phyloP scores from a whole-genome alignment of 2,888 invertebrate species.

The Antheraea yamamai region DNA sequence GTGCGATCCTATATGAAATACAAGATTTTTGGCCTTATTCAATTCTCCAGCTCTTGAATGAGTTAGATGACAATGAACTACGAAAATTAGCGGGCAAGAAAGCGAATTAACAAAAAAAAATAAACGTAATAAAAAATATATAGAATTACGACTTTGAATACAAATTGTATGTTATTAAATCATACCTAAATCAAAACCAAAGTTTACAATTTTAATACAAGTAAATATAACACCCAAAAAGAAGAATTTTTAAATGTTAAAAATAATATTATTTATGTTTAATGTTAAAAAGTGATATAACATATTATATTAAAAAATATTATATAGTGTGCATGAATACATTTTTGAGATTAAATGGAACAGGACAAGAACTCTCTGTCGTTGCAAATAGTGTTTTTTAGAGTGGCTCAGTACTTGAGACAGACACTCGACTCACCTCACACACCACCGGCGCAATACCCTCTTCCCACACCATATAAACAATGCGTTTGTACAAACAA shows the following conservation, averaged over 20 bases:
- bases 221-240: background rate
- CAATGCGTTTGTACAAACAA: no score
- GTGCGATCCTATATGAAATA: no score
- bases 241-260: background rate
- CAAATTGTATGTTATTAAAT: background rate
- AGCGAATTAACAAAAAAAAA: no score
- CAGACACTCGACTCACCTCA: slow-evolving; percentile 12
- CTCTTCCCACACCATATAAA: background rate
- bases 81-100: no score
- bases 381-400: slow-evolving; percentile 53
- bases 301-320: background rate
- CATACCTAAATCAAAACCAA: background rate
- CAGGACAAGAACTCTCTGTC: slow-evolving; percentile 33
- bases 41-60: no score
- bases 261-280: background rate
- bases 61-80: no score
- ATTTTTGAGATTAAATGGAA: slow-evolving; percentile 47
- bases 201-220: background rate
- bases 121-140: background rate
- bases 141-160: background rate
- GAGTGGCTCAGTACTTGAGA: slow-evolving; percentile 44
- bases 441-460: background rate
- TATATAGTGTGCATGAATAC: slow-evolving; percentile 8
- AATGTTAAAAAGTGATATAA: background rate
- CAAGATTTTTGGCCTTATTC: no score